Evolutionary conservation across 1,140 invertebrate species (phyloP).

Genomic region (Drosophila ananassae): DNA sequence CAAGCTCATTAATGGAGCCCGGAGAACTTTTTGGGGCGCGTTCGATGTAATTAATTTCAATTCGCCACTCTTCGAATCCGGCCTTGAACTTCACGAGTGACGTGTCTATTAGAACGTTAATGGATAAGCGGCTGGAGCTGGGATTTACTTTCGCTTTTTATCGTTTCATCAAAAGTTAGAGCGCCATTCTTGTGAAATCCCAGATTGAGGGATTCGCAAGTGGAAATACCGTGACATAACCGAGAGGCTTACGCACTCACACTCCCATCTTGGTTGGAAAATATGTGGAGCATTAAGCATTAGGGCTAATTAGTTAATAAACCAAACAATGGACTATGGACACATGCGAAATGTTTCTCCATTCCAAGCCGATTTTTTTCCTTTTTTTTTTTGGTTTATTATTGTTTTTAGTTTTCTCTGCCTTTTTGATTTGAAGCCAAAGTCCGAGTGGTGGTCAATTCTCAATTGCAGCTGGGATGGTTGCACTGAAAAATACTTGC

Average conservation of each 20-base stretch:
- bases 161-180: constrained; percentile 20
- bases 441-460: constrained; percentile 29
- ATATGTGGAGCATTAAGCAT: constrained; percentile 64
- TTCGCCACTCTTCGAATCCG: constrained; percentile 62
- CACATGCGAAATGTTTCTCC: constrained; percentile 37
- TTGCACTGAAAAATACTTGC: constrained; percentile 16
- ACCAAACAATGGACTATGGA: constrained; percentile 38
- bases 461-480: constrained; percentile 29
- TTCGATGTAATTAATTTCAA: constrained; percentile 71
- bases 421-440: constrained; percentile 20
- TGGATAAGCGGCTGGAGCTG: constrained; percentile 13
- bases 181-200: constrained; percentile 65
- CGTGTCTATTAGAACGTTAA: constrained; percentile 67
- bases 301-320: constrained; percentile 69
- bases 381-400: constrained; percentile 19
- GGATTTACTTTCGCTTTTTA: constrained; percentile 69
- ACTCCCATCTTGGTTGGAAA: constrained; percentile 31
- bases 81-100: constrained; percentile 70
- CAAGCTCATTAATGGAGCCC: constrained; percentile 32
- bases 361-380: constrained; percentile 23
- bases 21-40: constrained; percentile 20
- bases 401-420: not conserved
- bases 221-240: constrained; percentile 59
- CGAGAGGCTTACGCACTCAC: constrained; percentile 45
- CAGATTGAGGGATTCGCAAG: constrained; percentile 13